Percentiles rank a stretch among this genome's conserved stretches.
Conservation (phyloP, 2,888 invertebrate species). For the Lasioglossum pauxillum region DNA sequence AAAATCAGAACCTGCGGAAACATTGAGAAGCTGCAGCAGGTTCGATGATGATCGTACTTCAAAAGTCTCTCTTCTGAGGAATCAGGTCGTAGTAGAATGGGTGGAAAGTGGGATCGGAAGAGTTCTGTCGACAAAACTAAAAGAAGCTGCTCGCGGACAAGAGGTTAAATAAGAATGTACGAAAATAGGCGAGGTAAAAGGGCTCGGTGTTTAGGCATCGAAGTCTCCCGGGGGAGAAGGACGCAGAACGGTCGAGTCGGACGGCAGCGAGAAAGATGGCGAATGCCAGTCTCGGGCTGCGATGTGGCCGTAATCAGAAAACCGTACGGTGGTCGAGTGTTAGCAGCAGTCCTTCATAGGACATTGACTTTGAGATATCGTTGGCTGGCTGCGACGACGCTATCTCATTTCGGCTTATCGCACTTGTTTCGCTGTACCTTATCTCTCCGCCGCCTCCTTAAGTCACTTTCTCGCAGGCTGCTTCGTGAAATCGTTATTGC, state of each 20-base stretch:
- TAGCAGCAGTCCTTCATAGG: conserved; percentile 82
- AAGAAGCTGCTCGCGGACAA: neutral
- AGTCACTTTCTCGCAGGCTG: conserved; percentile 64
- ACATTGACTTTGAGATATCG: conserved; percentile 85
- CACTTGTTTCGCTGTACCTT: conserved; percentile 80
- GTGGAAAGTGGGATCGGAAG: neutral
- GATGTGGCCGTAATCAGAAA: conserved; percentile 65
- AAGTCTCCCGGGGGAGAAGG: conserved; percentile 13
- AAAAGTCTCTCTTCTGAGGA: neutral
- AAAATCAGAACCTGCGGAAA: neutral
- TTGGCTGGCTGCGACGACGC: conserved; percentile 77
- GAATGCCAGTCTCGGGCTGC: conserved; percentile 13
- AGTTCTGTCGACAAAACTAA: neutral
- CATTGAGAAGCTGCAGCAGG: neutral
- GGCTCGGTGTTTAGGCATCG: conserved; percentile 23
- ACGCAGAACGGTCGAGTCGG: neutral
- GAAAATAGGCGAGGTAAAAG: conserved; percentile 1
- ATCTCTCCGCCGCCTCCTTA: conserved; percentile 74
- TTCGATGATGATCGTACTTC: neutral
- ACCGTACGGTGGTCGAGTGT: conserved; percentile 61
- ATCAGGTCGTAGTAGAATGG: neutral
- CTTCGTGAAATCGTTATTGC: conserved; percentile 60
- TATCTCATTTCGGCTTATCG: conserved; percentile 83
- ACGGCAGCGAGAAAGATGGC: conserved; percentile 11
- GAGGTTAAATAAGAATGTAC: neutral